Evolutionary conservation across 2,113 vertebrate genomes (phyloP).

Genomic region (Arizona elegans): DNA sequence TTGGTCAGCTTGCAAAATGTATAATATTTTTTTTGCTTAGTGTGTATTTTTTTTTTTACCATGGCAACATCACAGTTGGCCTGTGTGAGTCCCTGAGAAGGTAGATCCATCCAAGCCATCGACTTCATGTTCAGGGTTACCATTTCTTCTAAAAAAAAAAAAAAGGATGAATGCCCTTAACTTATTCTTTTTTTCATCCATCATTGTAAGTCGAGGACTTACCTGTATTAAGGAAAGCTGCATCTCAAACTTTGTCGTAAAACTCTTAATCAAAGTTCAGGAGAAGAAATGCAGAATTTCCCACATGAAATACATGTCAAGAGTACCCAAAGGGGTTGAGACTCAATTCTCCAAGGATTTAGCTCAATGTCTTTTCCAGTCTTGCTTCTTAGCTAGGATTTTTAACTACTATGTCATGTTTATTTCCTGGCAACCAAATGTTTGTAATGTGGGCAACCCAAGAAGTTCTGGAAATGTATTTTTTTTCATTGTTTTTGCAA

Average conservation of each 20-base stretch:
- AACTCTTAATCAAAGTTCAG: not conserved
- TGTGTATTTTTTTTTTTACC: conserved; percentile 42
- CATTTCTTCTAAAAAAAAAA: not conserved
- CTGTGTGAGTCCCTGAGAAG: conserved; percentile 50
- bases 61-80: conserved; percentile 28
- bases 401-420: not conserved
- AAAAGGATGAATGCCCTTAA: not conserved
- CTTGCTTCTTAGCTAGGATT: not conserved
- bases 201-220: not conserved
- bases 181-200: not conserved
- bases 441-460: not conserved
- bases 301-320: not conserved
- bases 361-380: not conserved
- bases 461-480: not conserved
- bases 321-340: not conserved
- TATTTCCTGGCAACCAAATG: not conserved
- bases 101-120: not conserved
- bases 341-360: not conserved
- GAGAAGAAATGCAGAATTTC: not conserved
- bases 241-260: not conserved
- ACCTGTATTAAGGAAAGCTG: not conserved
- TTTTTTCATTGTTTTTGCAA: not conserved
- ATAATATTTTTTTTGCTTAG: not conserved
- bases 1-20: not conserved
- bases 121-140: not conserved